Evolutionary conservation across 1,140 invertebrate species (phyloP), one percentile per base, ranked within the genome.

Genomic region (Lordiphosa clarofinis): DNA sequence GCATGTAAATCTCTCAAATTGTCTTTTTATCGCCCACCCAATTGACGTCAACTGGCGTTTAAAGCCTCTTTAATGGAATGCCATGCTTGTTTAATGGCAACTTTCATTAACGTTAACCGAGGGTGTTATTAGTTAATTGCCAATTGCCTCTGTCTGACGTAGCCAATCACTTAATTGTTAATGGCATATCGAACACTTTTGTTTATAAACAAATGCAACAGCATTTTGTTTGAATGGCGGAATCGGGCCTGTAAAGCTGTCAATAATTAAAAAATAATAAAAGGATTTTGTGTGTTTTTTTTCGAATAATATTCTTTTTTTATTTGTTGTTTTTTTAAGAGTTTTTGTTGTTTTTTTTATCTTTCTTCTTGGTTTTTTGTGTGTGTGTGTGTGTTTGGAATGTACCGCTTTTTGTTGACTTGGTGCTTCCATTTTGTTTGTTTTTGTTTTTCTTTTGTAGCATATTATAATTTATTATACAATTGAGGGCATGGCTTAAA

Each of bases 261-360:
- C 73, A 70, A 58, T 73, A 73, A 82, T 82, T 82, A 82, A 82
- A 82, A 63, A 68, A 73, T 69, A 84, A 82, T 84, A 76, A 84
- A 76, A 82, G 72, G 62, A 64, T 24, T 39, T 42, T 46, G 37
- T 11, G 31, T 40, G 36, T 58, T 63, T 70, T 73, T 81, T 75
- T 81, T 72, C 55, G 76, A 82, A 82, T 82, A 84, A 84, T 82
- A 82, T 82, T 82, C 76, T 76, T 68, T 81, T 81, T 82, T 82
- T 82, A 82, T 82, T 82, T 79, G 65, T 74, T 69, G 42, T 66
- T 76, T 61, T 64, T 67, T 72, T 68, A 72, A 72, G 63, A 67
- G 67, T 81, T 79, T 65, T 81, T 69, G 71, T 67, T 57, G 43
- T 71, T 67, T 55, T 72, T 65, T 55, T 71, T 19, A 19, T 78